Base-by-base conservation (phyloP, 2,888 invertebrate species). In the Drosophila flavopinicola region DNA sequence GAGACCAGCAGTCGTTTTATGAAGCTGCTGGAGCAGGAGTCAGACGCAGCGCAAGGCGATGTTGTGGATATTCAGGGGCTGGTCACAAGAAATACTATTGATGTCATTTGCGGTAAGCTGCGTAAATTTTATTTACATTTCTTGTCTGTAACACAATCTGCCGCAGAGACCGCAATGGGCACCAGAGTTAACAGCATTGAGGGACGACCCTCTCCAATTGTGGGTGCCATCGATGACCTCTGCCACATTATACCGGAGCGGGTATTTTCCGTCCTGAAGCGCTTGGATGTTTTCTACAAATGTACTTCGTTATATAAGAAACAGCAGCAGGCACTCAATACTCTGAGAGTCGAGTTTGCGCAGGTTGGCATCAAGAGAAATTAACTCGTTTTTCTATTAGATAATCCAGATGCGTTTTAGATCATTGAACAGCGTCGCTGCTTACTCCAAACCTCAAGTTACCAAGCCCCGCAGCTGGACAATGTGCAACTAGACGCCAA, bases 1-100 rank as follows among this genome's bases (percentile, higher is more conserved):
- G 87, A 91, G 37, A 93, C 94, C 47, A 88, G 92, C 1, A 76
- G 88, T 6, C 90, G 92, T 4, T 88, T 94, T 53, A 88, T 92
- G 10, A 69, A 91, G 4, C 48, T 79, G 5, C 64, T 88, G 11
- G 56, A 63, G 15, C 11, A 32, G 3, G 67, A 76, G 13, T 66
- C 85, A 0, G 15, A 44, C 2, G 15, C 20, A 1, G 84, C 85
- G 1, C 54, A 69, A 20, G 57, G 66, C 10, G 58, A 74, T 37
- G 60, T 77, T n/a, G 65, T 92, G 15, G 92, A 94, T 71, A 88
- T 93, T 7, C 93, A 92, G 64, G 89, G 90, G 4, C 87, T 92
- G 39, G 84, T 92, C 27, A 89, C 90, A 20, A 90, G 92, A 48
- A 92, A 91, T n/a, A 92, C 92, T 1, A 80, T 92, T 30, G 92